Evolutionary conservation across 2,113 vertebrate genomes (phyloP).

Genomic region (Dipodomys merriami): DNA sequence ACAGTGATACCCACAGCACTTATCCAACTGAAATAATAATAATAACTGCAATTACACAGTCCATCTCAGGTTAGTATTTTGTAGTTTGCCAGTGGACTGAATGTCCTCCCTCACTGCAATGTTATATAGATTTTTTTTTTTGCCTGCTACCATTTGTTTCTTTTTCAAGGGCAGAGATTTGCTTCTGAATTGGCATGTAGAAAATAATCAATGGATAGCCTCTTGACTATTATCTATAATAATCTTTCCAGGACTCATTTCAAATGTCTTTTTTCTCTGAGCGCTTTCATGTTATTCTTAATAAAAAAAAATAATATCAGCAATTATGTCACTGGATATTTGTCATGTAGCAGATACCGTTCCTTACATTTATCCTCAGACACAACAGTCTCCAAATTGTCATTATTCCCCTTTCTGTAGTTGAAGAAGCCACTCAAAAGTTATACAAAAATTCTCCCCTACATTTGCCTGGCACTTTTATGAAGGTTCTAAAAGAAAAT

Average conservation of each 20-base stretch:
- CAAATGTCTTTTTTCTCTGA: slow-evolving; percentile 44
- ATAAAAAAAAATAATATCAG: neutral
- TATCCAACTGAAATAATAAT: slow-evolving; percentile 13
- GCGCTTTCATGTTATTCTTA: slow-evolving; percentile 35
- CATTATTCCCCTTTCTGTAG: slow-evolving; percentile 8
- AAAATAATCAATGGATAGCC: neutral
- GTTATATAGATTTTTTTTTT: neutral
- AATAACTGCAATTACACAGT: neutral
- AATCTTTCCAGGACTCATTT: slow-evolving; percentile 56
- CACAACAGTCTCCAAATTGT: neutral
- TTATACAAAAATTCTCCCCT: slow-evolving; percentile 9
- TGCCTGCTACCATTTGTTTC: neutral
- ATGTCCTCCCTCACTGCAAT: neutral
- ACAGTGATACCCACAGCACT: neutral
- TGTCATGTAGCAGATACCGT: neutral
- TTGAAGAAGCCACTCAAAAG: neutral
- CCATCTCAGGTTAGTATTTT: neutral
- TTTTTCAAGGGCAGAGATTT: neutral
- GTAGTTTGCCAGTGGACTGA: neutral
- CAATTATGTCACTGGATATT: neutral
- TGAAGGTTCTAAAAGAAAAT: neutral
- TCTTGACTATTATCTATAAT: slow-evolving; percentile 51
- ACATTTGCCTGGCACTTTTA: slow-evolving; percentile 25
- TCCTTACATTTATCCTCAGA: neutral
- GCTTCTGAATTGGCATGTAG: neutral